A percentile compares a stretch with the other conserved stretches of the same genome.
Evolutionary conservation across 2,888 invertebrate genomes (phyloP).

Genomic region (Latheticus oryzae): DNA sequence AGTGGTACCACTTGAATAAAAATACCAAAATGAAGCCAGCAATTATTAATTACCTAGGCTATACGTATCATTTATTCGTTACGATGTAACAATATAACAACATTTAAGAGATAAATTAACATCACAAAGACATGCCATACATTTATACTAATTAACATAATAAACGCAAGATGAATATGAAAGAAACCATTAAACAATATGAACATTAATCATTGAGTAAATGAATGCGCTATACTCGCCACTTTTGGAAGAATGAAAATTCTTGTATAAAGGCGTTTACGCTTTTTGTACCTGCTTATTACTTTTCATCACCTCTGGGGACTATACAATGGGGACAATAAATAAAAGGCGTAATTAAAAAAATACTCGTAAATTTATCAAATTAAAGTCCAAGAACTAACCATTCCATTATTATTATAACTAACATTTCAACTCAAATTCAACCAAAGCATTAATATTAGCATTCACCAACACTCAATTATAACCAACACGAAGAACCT

Average conservation of each 20-base stretch:
- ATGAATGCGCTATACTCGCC: slow-evolving; percentile 7
- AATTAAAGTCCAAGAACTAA: too few species aligned
- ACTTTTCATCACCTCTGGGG: not conserved
- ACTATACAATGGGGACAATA: too few species aligned
- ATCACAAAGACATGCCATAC: slow-evolving; percentile 3
- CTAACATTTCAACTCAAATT: too few species aligned
- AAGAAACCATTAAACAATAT: slow-evolving; percentile 11
- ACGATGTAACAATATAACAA: slow-evolving; percentile 4
- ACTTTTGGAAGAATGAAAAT: slow-evolving; percentile 6
- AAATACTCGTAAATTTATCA: too few species aligned
- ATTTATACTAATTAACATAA: slow-evolving; percentile 10
- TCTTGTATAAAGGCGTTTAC: not conserved
- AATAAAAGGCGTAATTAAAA: too few species aligned
- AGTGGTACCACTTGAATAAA: slow-evolving; percentile 78
- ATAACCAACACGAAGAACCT: too few species aligned
- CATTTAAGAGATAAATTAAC: slow-evolving; percentile 3
- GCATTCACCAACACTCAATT: too few species aligned
- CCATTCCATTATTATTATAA: too few species aligned
- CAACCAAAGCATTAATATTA: too few species aligned
- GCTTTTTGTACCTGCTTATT: slow-evolving; percentile 1
- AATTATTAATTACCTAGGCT: too few species aligned
- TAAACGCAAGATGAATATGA: slow-evolving; percentile 10
- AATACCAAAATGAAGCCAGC: slow-evolving; percentile 39
- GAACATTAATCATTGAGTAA: slow-evolving; percentile 14
- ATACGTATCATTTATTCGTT: too few species aligned